Evolutionary conservation across 1,140 invertebrate genomes (phyloP).

Genomic region (Cyclargus thomasi): DNA sequence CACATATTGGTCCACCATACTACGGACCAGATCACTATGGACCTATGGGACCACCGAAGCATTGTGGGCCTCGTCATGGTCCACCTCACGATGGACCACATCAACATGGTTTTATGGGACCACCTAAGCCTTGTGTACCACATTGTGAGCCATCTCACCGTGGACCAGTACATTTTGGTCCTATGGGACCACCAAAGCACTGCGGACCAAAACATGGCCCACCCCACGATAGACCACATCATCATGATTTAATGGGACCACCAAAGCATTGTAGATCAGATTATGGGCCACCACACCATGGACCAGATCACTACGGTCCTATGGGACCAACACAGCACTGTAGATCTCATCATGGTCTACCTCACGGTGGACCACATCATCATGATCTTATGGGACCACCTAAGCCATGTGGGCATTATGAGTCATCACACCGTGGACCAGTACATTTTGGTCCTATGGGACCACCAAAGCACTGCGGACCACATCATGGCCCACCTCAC

Average conservation of each 20-base stretch:
- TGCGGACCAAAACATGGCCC: neutral
- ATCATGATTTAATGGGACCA: neutral
- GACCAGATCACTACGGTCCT: neutral
- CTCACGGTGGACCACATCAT: neutral
- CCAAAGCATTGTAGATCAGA: neutral
- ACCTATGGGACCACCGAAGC: neutral
- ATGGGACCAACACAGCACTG: neutral
- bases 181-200: neutral
- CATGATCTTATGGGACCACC: neutral
- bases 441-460: neutral
- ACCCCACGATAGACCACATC: neutral
- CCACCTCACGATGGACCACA: neutral
- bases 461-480: neutral
- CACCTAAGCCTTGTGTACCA: neutral
- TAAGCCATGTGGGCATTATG: neutral
- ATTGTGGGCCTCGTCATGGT: neutral
- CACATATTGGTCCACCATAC: neutral
- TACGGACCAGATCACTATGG: neutral
- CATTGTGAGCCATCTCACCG: neutral
- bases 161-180: neutral
- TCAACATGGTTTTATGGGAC: neutral
- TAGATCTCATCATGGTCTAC: neutral
- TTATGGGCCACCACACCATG: neutral
- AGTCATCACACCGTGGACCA: neutral
- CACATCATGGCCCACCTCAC: neutral